Evolutionary conservation across 2,797 vertebrate species (phyloP).

Genomic region (Girardinus metallicus): DNA sequence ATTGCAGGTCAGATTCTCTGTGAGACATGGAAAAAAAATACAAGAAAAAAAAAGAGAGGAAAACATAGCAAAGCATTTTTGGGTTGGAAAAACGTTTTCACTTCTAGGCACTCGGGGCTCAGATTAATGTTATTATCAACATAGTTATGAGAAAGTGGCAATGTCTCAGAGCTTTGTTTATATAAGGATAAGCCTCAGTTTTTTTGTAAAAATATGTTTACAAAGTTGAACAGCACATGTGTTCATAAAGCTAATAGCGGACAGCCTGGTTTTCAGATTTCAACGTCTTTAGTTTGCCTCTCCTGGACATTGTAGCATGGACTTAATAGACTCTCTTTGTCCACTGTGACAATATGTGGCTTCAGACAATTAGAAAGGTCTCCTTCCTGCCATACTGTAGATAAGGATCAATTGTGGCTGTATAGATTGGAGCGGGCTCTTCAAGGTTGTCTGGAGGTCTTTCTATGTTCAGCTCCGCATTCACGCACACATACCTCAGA

Average conservation of each 20-base stretch:
- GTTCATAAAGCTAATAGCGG: slow-evolving; percentile 17
- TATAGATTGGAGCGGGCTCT: slow-evolving; percentile 74
- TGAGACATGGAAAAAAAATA: slow-evolving; percentile 22
- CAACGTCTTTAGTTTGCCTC: slow-evolving; percentile 50
- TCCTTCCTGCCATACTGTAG: slow-evolving; percentile 68
- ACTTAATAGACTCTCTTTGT: slow-evolving; percentile 77
- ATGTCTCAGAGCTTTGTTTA: not conserved
- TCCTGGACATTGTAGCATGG: slow-evolving; percentile 63
- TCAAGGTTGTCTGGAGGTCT: slow-evolving; percentile 83
- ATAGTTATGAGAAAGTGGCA: slow-evolving; percentile 12
- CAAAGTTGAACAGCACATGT: slow-evolving; percentile 17
- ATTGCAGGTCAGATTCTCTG: slow-evolving; percentile 44
- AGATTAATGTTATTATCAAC: slow-evolving; percentile 12
- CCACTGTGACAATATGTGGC: slow-evolving; percentile 75
- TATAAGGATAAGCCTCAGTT: not conserved
- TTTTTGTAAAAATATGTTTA: slow-evolving; percentile 4
- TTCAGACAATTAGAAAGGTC: slow-evolving; percentile 76
- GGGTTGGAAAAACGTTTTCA: slow-evolving; percentile 10
- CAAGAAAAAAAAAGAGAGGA: slow-evolving; percentile 19
- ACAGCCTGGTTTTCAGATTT: slow-evolving; percentile 39
- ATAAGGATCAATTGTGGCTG: slow-evolving; percentile 77
- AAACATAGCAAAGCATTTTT: slow-evolving; percentile 16
- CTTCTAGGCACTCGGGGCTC: slow-evolving; percentile 1
- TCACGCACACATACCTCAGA: slow-evolving; percentile 44
- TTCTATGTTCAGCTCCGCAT: slow-evolving; percentile 59